Base-by-base conservation (phyloP, 2,888 invertebrate genomes). In the Patella depressa region DNA sequence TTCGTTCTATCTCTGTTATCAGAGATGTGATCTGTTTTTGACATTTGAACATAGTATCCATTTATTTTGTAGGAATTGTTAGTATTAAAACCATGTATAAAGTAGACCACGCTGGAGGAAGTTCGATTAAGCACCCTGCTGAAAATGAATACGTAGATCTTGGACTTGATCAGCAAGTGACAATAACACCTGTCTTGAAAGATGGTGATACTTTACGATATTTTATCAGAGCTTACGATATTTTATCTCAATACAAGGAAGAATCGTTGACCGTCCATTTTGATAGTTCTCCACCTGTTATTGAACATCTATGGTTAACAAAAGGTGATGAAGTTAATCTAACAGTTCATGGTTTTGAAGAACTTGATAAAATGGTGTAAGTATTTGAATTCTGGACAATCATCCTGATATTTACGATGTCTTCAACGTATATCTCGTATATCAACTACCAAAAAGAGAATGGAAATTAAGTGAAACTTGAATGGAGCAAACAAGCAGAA, bases 241-340 rank as follows among this genome's bases (percentile, higher is more conserved):
- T 83, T 24, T 75, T 78, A 0, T 77, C 72, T 19, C 74, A 76
- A 12, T 79, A 73, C 72, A 78, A 77, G 29, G 78, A 78, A n/a
- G 82, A 84, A 53, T n/a, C 57, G 12, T 71, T 81, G 5, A 78
- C 71, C 0, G 79, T 84, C 4, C 81, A 81, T 57, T 73, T 81
- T 17, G 84, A 84, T 75, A 71, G 78, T 1, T 84, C 84, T 11
- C 79, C 82, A 17, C 84, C 84, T 1, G 71, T 81, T 59, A 80
- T 82, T 12, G 70, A 76, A 17, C 75, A 82, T 73, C 73, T 85
- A 53, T 83, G 84, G 80, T 75, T 85, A 12, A 81, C 81, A 11
- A 78, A 71, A 14, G 78, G 76, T 5, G 79, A 78, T 57, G 71
- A 73, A 14, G 65, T 72, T 3, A 80, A 81, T 57, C 57, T 83